phyloP scores from a whole-genome alignment of 30 jellyfish, hydroid and myxozoan species.

The Turritopsis dohrnii region DNA sequence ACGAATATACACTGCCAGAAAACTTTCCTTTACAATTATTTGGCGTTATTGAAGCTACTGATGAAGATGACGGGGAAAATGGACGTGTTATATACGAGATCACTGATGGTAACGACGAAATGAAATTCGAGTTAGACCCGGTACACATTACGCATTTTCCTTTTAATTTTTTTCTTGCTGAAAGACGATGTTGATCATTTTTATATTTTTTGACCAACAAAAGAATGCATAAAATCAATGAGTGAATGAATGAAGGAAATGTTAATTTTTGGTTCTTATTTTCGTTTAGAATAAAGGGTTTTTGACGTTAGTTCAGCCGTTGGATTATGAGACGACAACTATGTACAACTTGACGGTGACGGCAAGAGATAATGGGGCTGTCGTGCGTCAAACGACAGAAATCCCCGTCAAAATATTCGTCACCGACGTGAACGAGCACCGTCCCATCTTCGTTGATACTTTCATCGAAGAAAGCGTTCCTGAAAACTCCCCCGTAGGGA shows the following conservation, averaged over 20 bases:
- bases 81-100: slow-evolving; percentile 5
- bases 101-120: neutral
- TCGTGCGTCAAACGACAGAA: neutral
- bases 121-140: neutral
- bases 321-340: neutral
- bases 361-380: neutral
- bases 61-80: slow-evolving; percentile 21
- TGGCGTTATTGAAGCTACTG: slow-evolving; percentile 38
- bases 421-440: neutral
- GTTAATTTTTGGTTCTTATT: neutral
- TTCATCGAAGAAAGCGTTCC: neutral
- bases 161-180: neutral
- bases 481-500: neutral
- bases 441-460: neutral
- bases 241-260: neutral
- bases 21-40: slow-evolving; percentile 17
- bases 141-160: neutral
- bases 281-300: neutral
- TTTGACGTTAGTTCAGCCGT: neutral
- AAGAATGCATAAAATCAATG: neutral
- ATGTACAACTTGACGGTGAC: neutral
- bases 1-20: neutral
- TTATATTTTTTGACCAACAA: too few species aligned
- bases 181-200: too few species aligned
- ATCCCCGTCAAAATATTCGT: neutral